phyloP scores from a whole-genome alignment of 2,888 invertebrate species.

The Acrobeloides nanus region DNA sequence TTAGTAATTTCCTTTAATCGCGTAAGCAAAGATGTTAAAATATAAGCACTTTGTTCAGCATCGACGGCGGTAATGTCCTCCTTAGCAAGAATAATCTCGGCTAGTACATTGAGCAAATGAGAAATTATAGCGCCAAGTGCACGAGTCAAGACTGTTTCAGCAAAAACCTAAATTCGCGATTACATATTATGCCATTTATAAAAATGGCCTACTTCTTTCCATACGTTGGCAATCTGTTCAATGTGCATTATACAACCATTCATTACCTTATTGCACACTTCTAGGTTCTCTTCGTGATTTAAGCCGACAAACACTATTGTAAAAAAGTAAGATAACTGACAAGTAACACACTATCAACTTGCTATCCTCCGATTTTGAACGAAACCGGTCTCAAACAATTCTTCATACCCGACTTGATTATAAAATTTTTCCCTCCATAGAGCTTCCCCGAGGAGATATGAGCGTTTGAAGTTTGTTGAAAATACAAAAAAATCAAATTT shows the following conservation, averaged over 20 bases:
- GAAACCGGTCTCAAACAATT: no score
- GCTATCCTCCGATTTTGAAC: no score
- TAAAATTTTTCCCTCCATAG: neutral
- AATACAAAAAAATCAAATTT: no score
- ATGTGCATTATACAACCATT: slow-evolving; percentile 31
- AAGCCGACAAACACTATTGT: slow-evolving; percentile 21
- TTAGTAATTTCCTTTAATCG: slow-evolving; percentile 23
- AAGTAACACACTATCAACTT: no score
- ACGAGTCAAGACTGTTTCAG: slow-evolving; percentile 39
- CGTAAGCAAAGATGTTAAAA: slow-evolving; percentile 21
- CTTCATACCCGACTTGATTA: no score
- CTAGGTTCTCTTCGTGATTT: slow-evolving; percentile 18
- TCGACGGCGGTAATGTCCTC: slow-evolving; percentile 28
- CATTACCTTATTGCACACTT: slow-evolving; percentile 15
- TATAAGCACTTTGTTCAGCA: no score
- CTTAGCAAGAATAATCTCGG: slow-evolving; percentile 21
- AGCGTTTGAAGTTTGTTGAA: no score
- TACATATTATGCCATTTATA: neutral
- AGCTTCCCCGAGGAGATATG: no score
- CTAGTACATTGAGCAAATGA: slow-evolving; percentile 33
- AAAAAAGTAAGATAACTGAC: neutral
- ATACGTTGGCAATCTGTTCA: slow-evolving; percentile 32
- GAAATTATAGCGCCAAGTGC: slow-evolving; percentile 36
- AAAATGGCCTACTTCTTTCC: slow-evolving; percentile 30
- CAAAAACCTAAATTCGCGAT: slow-evolving; percentile 14